Evolutionary conservation across 2,888 invertebrate genomes (phyloP).

Genomic region (Chrysolina haemoptera): DNA sequence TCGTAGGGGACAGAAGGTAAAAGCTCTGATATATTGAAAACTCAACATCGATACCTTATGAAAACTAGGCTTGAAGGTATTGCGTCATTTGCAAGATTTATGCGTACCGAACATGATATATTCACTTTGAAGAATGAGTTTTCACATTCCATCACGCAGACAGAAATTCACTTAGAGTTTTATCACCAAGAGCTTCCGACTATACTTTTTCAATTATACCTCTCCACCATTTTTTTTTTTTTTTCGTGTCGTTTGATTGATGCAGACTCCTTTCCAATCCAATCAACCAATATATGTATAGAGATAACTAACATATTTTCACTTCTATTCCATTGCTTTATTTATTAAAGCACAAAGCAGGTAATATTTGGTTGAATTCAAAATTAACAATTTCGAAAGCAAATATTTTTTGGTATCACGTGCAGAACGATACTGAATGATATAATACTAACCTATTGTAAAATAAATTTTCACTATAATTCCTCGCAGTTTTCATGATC

Average conservation of each 20-base stretch:
- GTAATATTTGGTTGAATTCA: background rate
- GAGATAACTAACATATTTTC: no score
- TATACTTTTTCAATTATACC: background rate
- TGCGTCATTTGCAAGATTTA: background rate
- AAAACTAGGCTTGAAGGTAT: conserved; percentile 19
- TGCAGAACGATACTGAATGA: background rate
- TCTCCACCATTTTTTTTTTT: background rate
- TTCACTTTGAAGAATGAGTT: background rate
- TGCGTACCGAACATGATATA: background rate
- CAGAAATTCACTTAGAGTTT: background rate
- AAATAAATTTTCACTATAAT: background rate
- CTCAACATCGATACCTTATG: background rate
- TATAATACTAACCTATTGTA: background rate
- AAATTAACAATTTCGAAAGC: background rate
- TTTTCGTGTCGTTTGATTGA: background rate
- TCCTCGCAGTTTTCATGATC: background rate
- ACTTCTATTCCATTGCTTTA: background rate
- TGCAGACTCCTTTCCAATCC: background rate
- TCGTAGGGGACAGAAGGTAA: no score
- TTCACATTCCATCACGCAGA: background rate
- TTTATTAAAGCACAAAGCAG: background rate
- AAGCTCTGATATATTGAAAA: background rate
- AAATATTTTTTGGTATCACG: background rate
- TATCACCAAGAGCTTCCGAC: background rate
- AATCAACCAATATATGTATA: no score